These are phyloP conservation scores for Pteropus rufus DNA, from an alignment of 2,797 vertebrate species.

Conservation along the genomic window DNA sequence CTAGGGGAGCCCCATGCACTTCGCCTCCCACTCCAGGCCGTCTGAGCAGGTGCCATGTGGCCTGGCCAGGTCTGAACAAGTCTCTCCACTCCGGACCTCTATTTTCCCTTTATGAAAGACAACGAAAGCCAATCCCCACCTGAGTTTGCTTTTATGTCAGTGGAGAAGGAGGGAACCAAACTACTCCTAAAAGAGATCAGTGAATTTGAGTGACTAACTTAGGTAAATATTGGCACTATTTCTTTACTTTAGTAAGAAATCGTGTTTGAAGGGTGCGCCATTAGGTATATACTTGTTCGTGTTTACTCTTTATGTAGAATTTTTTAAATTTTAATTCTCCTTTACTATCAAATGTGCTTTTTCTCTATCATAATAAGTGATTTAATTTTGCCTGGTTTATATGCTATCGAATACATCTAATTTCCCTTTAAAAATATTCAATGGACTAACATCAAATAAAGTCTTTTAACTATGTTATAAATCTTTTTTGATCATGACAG, in stretches of 20 bases:
- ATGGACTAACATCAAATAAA: too few species aligned
- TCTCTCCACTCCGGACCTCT: not conserved
- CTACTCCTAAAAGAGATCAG: not conserved
- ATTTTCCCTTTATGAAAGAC: not conserved
- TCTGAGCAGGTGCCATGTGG: rapidly evolving
- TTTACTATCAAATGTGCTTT: too few species aligned
- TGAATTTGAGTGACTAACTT: not conserved
- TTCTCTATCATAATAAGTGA: too few species aligned
- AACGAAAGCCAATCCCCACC: not conserved
- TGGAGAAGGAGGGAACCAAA: not conserved
- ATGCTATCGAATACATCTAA: too few species aligned
- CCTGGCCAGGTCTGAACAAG: rapidly evolving
- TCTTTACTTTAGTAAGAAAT: not conserved
- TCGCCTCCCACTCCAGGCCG: not conserved
- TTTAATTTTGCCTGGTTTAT: too few species aligned
- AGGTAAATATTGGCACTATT: not conserved
- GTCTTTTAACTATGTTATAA: too few species aligned
- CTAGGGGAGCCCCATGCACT: not conserved
- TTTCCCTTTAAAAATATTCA: too few species aligned
- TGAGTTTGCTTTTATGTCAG: not conserved
- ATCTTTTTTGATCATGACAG: not conserved
- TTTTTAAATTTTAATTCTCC: not conserved
- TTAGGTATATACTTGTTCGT: not conserved
- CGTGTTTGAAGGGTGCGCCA: not conserved
- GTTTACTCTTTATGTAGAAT: not conserved